phyloP scores from a whole-genome alignment of 2,797 vertebrate genomes.

The Salarias fasciatus region DNA sequence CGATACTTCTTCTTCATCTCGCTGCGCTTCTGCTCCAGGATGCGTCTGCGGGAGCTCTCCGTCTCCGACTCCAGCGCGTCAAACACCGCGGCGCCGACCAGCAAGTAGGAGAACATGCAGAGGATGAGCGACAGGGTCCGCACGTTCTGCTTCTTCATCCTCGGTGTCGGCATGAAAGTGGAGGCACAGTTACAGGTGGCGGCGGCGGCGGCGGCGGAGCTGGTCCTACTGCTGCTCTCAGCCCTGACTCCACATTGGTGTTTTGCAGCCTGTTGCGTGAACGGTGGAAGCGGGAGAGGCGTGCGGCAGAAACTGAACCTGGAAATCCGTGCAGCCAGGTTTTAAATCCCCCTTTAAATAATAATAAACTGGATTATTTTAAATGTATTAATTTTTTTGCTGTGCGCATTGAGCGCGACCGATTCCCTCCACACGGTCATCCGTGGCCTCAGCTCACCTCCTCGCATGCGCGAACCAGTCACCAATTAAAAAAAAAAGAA shows the following conservation, averaged over 20 bases:
- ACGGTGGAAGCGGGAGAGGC: constrained; percentile 10
- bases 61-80: constrained; percentile 93
- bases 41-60: constrained; percentile 85
- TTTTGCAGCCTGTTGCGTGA: constrained; percentile 65
- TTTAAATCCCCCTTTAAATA: constrained; percentile 1
- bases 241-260: constrained; percentile 50
- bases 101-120: constrained; percentile 92
- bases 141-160: constrained; percentile 91
- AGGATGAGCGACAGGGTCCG: constrained; percentile 90
- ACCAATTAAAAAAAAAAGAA: constrained; percentile 23
- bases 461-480: constrained; percentile 70
- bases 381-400: too few species aligned
- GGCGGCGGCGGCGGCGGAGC: constrained; percentile 29
- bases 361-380: constrained; percentile 9
- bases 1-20: constrained; percentile 91
- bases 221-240: constrained; percentile 6
- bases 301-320: not conserved
- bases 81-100: constrained; percentile 94
- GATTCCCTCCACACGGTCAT: constrained; percentile 46
- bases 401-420: constrained; percentile 25
- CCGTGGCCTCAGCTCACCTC: constrained; percentile 42
- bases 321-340: not conserved
- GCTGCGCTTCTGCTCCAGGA: constrained; percentile 89
- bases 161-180: constrained; percentile 53
- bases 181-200: constrained; percentile 63